Conservation (phyloP, 2,797 vertebrate species). For the Discoglossus pictus region DNA sequence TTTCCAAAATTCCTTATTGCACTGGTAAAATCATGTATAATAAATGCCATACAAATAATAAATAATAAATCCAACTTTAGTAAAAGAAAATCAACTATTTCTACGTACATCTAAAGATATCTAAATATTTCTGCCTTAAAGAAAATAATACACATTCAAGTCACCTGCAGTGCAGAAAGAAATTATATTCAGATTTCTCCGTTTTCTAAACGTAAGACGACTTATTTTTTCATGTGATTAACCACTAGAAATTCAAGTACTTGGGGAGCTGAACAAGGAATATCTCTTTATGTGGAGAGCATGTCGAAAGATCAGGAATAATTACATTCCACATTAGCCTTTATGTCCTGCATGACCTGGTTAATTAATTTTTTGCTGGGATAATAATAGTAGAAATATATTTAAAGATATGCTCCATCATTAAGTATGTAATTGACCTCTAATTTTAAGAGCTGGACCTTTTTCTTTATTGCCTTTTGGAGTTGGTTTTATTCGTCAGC, state of each 20-base stretch:
- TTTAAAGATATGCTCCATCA: constrained; percentile 73
- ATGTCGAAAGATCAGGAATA: constrained; percentile 75
- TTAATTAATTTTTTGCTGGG: constrained; percentile 81
- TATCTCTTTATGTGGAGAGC: constrained; percentile 71
- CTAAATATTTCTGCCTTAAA: too few relatives aligned
- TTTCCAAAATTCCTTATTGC: too few relatives aligned
- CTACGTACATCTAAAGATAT: too few relatives aligned
- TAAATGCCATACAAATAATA: too few relatives aligned
- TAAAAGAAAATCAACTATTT: too few relatives aligned
- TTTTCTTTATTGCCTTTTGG: constrained; percentile 69
- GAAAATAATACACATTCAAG: background rate
- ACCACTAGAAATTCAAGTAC: constrained; percentile 67
- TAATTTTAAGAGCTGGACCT: constrained; percentile 70
- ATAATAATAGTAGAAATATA: constrained; percentile 79
- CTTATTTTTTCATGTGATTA: constrained; percentile 65
- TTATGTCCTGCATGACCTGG: constrained; percentile 70
- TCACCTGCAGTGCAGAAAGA: background rate
- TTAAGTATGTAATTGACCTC: constrained; percentile 78
- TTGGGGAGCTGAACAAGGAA: constrained; percentile 71
- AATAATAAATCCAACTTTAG: background rate
- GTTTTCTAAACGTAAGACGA: constrained; percentile 39
- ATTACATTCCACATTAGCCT: constrained; percentile 78
- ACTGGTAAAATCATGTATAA: too few relatives aligned
- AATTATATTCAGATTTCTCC: constrained; percentile 17
- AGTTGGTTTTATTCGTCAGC: constrained; percentile 56